These are phyloP conservation scores for Brachynemurus nebulosus DNA, from an alignment of 2,888 invertebrate species.

Conservation along the genomic window DNA sequence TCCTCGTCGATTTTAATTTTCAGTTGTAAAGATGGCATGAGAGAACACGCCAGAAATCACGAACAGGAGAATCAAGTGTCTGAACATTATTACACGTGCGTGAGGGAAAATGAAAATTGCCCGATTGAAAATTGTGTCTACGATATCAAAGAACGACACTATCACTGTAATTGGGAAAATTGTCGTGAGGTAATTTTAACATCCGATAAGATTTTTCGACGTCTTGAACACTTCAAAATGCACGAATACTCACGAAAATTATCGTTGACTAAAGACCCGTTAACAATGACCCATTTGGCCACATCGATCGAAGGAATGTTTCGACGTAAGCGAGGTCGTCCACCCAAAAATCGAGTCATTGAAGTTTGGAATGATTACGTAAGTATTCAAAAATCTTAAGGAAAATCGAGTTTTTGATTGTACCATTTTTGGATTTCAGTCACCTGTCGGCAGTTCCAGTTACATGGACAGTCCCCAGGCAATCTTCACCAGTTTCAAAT, in stretches of 20 bases:
- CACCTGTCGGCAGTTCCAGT: constrained; percentile 29
- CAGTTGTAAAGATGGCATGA: constrained; percentile 52
- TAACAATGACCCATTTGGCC: constrained; percentile 41
- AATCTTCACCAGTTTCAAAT: constrained; percentile 84
- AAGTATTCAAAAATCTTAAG: constrained; percentile 29
- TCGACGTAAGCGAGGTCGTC: constrained; percentile 82
- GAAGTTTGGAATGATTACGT: constrained; percentile 81
- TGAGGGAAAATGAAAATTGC: constrained; percentile 46
- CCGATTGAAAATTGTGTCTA: constrained; percentile 57
- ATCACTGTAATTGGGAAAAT: constrained; percentile 82
- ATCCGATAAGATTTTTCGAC: constrained; percentile 62
- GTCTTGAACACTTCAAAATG: constrained; percentile 76
- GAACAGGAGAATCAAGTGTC: constrained; percentile 80
- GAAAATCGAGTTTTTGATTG: not conserved
- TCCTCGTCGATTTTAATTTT: too few relatives aligned
- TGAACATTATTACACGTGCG: constrained; percentile 54
- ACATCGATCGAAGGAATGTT: constrained; percentile 84
- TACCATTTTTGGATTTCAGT: constrained; percentile 19
- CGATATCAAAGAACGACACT: constrained; percentile 67
- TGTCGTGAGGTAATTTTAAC: constrained; percentile 65
- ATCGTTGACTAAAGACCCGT: constrained; percentile 31
- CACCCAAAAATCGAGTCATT: constrained; percentile 91
- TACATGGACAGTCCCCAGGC: constrained; percentile 64
- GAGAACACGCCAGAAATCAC: constrained; percentile 78
- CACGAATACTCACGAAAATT: constrained; percentile 40